Evolutionary conservation across 2,888 invertebrate genomes (phyloP).

Genomic region (Pandemis heparana): DNA sequence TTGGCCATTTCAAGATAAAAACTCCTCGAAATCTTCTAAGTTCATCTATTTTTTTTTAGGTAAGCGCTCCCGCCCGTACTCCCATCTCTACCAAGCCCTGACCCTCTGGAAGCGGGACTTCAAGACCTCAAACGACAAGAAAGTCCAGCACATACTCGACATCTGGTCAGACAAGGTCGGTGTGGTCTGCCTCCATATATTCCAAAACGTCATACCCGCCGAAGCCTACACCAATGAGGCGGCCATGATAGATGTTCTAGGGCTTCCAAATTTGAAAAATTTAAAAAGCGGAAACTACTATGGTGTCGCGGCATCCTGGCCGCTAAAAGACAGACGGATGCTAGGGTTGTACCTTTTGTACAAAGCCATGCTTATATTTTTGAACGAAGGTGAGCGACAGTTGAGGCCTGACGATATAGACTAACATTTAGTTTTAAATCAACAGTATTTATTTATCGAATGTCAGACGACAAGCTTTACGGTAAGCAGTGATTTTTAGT

Average conservation of each 20-base stretch:
- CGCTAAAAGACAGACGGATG: conserved; percentile 87
- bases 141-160: conserved; percentile 92
- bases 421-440: conserved; percentile 50
- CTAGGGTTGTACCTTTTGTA: conserved; percentile 92
- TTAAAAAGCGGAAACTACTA: conserved; percentile 93
- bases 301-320: conserved; percentile 91
- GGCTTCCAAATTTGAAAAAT: conserved; percentile 91
- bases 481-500: conserved; percentile 28
- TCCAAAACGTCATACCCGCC: conserved; percentile 95
- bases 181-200: conserved; percentile 95
- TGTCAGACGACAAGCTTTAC: conserved; percentile 29
- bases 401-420: conserved; percentile 91
- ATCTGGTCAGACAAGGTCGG: conserved; percentile 95
- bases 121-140: conserved; percentile 79
- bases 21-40: not conserved
- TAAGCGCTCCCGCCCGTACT: conserved; percentile 94
- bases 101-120: conserved; percentile 85
- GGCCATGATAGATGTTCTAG: conserved; percentile 96
- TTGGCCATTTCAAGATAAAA: too few relatives aligned
- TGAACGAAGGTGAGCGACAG: conserved; percentile 96
- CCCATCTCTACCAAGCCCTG: conserved; percentile 96
- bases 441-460: conserved; percentile 28
- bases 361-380: conserved; percentile 93
- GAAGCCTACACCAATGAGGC: conserved; percentile 98
- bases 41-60: conserved; percentile 56